Base-by-base conservation (phyloP, 2,797 vertebrate genomes). In the Podarcis lilfordi region DNA sequence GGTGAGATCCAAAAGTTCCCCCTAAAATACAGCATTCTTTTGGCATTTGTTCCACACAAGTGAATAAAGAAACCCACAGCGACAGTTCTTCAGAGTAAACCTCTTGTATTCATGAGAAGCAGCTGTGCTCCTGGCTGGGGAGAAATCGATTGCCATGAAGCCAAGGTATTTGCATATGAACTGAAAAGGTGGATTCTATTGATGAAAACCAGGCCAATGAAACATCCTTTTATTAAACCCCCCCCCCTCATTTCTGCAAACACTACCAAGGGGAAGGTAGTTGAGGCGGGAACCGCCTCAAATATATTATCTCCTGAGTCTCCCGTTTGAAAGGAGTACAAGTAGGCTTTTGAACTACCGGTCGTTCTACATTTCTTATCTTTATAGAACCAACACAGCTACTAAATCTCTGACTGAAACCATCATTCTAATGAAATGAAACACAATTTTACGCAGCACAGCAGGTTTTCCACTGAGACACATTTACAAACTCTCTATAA, bases 391-490 rank as follows among this genome's bases (percentile, higher is more conserved):
- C 66, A 86, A 17, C 6, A 37, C 10, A 64, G 27, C 17, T 59
- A 64, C 61, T 66, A 10, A n/a, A 8, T 66, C 35, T 68, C 13
- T 82, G 37, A n/a, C 11, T 32, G 59, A 32, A 66, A 77, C 35
- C 78, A 29, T 29, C 37, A 50, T 45, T 68, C 37, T 17, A 86
- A 72, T 69, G 55, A 8, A n/a, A 25, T 76, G 79, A 10, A 0
- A 43, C 11, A 40, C n/a, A 61, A 86, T 61, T 40, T 89, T 43
- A 86, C 71, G 29, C 72, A 0, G 0, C 4, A 32, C 81, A 87
- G 78, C 35, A 19, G 82, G 92, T 90, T 85, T 88, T 21, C 35
- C 35, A 4, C 4, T 68, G 86, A 91, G 90, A 90, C 1, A 0
- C n/a, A 86, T 80, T 86, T 2, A 2, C 72, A 82, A 43, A 0